Evolutionary conservation across 2,113 vertebrate species (phyloP), one percentile per base, ranked within the genome.

Genomic region (Ciconia stormi): DNA sequence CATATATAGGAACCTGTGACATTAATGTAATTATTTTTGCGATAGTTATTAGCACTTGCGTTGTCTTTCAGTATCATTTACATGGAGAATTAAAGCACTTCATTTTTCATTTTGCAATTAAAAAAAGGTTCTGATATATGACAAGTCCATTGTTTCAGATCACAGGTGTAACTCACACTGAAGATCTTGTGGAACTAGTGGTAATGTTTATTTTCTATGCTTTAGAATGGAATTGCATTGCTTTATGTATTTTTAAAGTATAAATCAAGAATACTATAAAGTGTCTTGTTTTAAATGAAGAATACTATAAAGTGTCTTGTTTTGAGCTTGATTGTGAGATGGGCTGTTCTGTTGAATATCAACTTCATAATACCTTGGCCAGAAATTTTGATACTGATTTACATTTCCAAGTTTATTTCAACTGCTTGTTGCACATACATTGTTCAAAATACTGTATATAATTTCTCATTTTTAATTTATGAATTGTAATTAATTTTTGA

Each of bases 271-370:
- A 82, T 74, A 71, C 26, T 40, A 53, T 34, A 3, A 73, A 90
- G 32, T 70, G 19, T 25, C 23, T 92, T 80, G 62, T 88, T 94
- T 95, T 96, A 95, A 96, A 91, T 94, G 84, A 94, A 87, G 56
- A 96, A 82, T 74, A 71, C 26, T 40, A 53, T 34, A 3, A 73
- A 90, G 32, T 70, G 19, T 25, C 23, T 92, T 80, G 62, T 88
- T 94, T 95, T 96, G 87, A 56, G 27, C 52, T 71, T 93, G 50
- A 84, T 79, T 82, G 44, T 84, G 59, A 83, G 71, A 89, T 59
- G 16, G 53, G 44, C 12, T 93, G 34, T 93, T 94, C 29, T 82
- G 21, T 69, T 89, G 61, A 91, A 20, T 82, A 63, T 67, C 40
- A 84, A 5, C 53, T 96, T 89, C 59, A n/a, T 92, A 83, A 76